Evolutionary conservation across 53 echinoderm and acorn worm species (phyloP), one percentile per base, ranked within the genome.

Genomic region (Henricia sp.): DNA sequence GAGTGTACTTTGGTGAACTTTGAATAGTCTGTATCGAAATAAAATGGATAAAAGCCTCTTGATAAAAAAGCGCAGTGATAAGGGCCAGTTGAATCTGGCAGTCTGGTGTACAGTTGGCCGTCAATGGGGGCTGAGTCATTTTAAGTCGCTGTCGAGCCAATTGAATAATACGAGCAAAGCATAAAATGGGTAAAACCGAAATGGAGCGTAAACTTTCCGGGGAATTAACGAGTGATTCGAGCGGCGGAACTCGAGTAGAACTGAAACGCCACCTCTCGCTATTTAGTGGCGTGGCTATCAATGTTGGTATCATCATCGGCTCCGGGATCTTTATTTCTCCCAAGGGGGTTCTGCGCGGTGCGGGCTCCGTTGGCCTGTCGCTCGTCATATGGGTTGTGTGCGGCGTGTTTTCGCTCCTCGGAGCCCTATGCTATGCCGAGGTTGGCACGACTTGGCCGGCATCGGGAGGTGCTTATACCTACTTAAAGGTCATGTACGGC

Each of bases 311-410:
- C 56, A 70, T 91, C 24, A 87, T 91, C 25, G 91, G 91, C 36
- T 83, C 87, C 4, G 91, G 91, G 13, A 91, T 91, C 37, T 91
- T 91, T 62, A 52, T 91, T 13, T 83, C 91, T 0, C 91, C 91
- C 0, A 87, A 87, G 51, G 87, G 87, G 23, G 91, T 91, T 50
- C 52, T 87, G 13, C 20, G 51, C 34, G 67, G 72, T 13, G 65
- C 59, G 0, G 91, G 73, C 6, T 73, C 82, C 3, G 74, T 91
- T 25, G 87, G 87, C 6, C 66, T 55, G 4, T 56, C 87, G 28
- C 35, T 87, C 2, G 35, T 86, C 37, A 28, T 91, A 4, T 91
- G 91, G 91, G 38, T 53, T 17, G 21, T 75, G 19, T 83, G 75
- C 25, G 91, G 91, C 23, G 32, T 84, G 8, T 44, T 75, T 35